Conservation (phyloP, 1,140 invertebrate species). For the Apocrypta bakeri region DNA sequence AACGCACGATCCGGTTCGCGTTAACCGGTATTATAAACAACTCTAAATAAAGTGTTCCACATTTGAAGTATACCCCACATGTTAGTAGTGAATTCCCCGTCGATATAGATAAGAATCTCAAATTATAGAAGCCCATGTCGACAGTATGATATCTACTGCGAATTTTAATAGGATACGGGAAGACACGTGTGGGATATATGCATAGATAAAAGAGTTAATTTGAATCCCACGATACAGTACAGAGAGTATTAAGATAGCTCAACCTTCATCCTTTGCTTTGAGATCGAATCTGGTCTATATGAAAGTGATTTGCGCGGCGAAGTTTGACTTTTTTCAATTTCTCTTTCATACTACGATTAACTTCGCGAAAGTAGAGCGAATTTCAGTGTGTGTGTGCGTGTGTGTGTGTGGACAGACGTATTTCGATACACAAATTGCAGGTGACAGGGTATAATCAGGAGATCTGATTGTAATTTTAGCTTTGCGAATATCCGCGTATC, state of each 20-base stretch:
- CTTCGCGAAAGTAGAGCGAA: background rate
- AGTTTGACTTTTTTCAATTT: background rate
- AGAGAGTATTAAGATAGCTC: background rate
- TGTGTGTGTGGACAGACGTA: too few relatives aligned
- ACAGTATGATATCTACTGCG: background rate
- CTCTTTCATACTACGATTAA: background rate
- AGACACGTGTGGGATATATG: background rate
- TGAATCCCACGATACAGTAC: background rate
- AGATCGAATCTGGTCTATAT: background rate
- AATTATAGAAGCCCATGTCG: background rate
- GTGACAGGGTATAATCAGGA: too few relatives aligned
- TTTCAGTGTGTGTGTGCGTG: too few relatives aligned
- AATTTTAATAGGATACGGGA: background rate
- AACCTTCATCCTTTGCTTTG: background rate
- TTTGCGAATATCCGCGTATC: too few relatives aligned
- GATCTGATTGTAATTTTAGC: too few relatives aligned
- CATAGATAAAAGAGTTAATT: background rate
- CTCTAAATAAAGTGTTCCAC: background rate
- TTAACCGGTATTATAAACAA: background rate
- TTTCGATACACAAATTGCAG: too few relatives aligned
- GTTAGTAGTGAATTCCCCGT: background rate
- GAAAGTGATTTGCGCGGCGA: background rate
- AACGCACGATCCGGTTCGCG: background rate
- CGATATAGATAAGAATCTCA: background rate
- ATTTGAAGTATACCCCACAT: background rate